A percentile compares a stretch with the other conserved stretches of the same genome.
These are phyloP conservation scores for Aphaenogaster rudis DNA, from an alignment of 1,140 invertebrate species.

Conservation along the genomic window DNA sequence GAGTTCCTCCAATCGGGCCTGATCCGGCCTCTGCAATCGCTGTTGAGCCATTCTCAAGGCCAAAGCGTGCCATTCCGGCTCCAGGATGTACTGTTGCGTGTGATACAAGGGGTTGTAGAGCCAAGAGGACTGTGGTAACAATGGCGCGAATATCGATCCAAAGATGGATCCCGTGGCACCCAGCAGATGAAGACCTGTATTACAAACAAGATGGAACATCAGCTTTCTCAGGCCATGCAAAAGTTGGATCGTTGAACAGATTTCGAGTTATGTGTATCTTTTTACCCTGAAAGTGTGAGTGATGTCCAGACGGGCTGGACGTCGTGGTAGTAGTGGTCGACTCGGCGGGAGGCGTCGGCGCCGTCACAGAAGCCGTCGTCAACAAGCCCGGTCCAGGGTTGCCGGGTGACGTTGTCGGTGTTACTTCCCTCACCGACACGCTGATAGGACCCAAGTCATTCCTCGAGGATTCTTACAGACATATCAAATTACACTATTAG, in stretches of 20 bases:
- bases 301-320: constrained; percentile 82
- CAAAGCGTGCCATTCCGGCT: constrained; percentile 85
- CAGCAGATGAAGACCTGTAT: constrained; percentile 84
- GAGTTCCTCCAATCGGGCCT: constrained; percentile 81
- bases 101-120: constrained; percentile 85
- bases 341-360: constrained; percentile 82
- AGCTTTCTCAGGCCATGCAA: neutral
- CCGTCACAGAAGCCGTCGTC: constrained; percentile 82
- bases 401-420: constrained; percentile 81
- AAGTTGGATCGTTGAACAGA: neutral
- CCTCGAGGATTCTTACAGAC: constrained; percentile 81
- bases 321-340: constrained; percentile 78
- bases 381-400: constrained; percentile 84
- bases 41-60: constrained; percentile 85
- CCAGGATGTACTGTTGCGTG: constrained; percentile 84
- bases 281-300: constrained; percentile 85
- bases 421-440: constrained; percentile 83
- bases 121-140: constrained; percentile 85
- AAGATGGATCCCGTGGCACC: constrained; percentile 84
- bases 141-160: constrained; percentile 85
- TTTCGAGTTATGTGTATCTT: constrained; percentile 6
- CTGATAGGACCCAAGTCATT: constrained; percentile 84
- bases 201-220: constrained; percentile 29
- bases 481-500: constrained; percentile 46
- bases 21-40: constrained; percentile 84